Evolutionary conservation across 2,113 vertebrate genomes (phyloP), one percentile per base, ranked within the genome.

Genomic region (Thalassarche chlororhynchos): DNA sequence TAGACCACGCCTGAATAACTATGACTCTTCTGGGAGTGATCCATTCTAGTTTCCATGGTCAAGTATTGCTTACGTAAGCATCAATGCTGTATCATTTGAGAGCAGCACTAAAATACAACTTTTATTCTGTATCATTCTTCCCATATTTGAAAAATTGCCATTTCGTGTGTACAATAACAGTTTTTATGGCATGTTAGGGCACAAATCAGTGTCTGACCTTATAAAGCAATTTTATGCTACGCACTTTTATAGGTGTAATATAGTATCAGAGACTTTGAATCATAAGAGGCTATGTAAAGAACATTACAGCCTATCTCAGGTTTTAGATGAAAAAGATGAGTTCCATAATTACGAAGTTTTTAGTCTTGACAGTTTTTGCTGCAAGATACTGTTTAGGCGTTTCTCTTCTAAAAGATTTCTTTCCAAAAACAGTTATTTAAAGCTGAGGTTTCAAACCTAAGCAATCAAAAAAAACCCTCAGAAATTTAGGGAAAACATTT

Each of bases 151-250:
- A 88, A 87, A 90, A 75, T 18, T 64, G 61, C 7, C 29, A 38
- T 77, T 65, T 92, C 0, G 1, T 32, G 26, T 74, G 58, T 84
- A 54, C 28, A 66, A 8, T 70, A 96, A 90, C 85, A 57, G 34
- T 49, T 91, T 87, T 92, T 81, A 92, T 78, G 70, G 83, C 26
- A 15, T 46, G 40, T 57, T 83, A 72, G 31, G 49, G 34, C 42
- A 79, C 75, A 88, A 92, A 92, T 95, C 69, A 75, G 62, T 65
- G 25, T 82, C 88, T 93, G 93, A 95, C 89, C 91, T 93, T 93
- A 91, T 82, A 93, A 93, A 92, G 55, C 46, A 87, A 79, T 96
- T 90, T 90, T 90, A 94, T 94, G 55, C 49, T 82, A 21, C 83
- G 8, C 47, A 6, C 65, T 92, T 92, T 97, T 94, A 95, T 93